A percentile compares a stretch with the other conserved stretches of the same genome.
Conservation (phyloP, 1,140 invertebrate genomes). For the Popillia japonica region DNA sequence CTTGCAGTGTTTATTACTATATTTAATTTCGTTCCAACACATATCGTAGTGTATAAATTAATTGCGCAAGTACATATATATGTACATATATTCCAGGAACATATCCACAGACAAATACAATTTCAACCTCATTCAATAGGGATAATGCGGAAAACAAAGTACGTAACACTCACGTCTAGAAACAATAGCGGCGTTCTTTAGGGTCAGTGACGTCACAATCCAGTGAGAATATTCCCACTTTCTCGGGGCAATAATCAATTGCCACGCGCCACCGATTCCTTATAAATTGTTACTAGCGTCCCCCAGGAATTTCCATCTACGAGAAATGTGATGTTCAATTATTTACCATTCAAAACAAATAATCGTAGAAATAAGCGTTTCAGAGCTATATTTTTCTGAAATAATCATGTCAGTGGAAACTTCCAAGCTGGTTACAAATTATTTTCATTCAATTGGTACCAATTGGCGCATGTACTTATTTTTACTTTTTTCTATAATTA, state of each 20-base stretch:
- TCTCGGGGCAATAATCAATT: neutral
- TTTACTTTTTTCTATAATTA: too few relatives aligned
- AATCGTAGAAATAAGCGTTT: neutral
- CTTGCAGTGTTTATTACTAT: too few relatives aligned
- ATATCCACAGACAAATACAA: neutral
- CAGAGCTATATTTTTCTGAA: neutral
- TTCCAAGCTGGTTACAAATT: too few relatives aligned
- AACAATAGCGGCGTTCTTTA: neutral
- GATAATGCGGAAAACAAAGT: neutral
- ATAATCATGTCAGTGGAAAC: too few relatives aligned
- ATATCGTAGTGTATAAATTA: neutral
- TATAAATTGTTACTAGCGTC: neutral
- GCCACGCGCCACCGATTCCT: neutral
- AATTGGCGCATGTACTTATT: too few relatives aligned
- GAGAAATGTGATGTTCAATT: neutral
- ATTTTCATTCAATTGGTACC: too few relatives aligned
- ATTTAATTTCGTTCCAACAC: too few relatives aligned
- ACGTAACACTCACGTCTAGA: neutral
- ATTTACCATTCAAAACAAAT: neutral
- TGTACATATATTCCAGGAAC: too few relatives aligned
- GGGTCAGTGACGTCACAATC: neutral
- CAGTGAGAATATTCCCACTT: neutral
- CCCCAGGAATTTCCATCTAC: neutral
- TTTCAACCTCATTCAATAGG: neutral
- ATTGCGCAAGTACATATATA: neutral